Conservation (phyloP, 2,888 invertebrate species). For the Petrolisthes cinctipes region DNA sequence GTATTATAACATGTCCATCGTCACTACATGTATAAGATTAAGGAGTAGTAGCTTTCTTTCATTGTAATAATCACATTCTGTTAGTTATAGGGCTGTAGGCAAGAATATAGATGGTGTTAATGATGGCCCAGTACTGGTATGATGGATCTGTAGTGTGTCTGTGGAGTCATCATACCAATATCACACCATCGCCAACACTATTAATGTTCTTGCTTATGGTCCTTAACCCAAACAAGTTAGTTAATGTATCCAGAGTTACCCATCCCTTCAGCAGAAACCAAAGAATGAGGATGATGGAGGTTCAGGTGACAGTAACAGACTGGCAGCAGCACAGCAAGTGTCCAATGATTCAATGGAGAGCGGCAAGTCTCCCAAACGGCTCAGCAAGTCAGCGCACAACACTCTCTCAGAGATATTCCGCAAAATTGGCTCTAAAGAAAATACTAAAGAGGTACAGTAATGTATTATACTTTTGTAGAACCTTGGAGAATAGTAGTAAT, state of each 20-base stretch:
- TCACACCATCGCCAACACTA: too few relatives aligned
- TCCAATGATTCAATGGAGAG: constrained; percentile 49
- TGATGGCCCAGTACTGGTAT: too few relatives aligned
- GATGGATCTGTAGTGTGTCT: too few relatives aligned
- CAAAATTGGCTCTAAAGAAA: constrained; percentile 89
- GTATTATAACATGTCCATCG: too few relatives aligned
- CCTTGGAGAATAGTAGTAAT: too few relatives aligned
- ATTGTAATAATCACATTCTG: too few relatives aligned
- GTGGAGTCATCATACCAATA: too few relatives aligned
- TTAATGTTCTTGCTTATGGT: background rate
- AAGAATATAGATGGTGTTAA: too few relatives aligned
- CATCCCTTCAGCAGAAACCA: constrained; percentile 35
- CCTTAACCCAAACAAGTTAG: background rate
- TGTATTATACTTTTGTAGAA: background rate
- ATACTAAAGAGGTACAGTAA: constrained; percentile 75
- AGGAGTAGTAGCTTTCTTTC: too few relatives aligned
- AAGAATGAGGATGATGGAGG: constrained; percentile 55
- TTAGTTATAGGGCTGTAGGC: too few relatives aligned
- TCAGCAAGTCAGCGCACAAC: constrained; percentile 81
- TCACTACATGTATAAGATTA: too few relatives aligned
- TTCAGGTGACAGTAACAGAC: constrained; percentile 50
- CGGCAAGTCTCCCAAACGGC: constrained; percentile 61
- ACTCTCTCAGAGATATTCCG: constrained; percentile 89
- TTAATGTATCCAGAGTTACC: background rate
- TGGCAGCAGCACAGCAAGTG: constrained; percentile 52